Percentiles rank a stretch among this genome's conserved stretches.
Evolutionary conservation across 2,888 invertebrate species (phyloP).

Genomic region (Watsonalla binaria): DNA sequence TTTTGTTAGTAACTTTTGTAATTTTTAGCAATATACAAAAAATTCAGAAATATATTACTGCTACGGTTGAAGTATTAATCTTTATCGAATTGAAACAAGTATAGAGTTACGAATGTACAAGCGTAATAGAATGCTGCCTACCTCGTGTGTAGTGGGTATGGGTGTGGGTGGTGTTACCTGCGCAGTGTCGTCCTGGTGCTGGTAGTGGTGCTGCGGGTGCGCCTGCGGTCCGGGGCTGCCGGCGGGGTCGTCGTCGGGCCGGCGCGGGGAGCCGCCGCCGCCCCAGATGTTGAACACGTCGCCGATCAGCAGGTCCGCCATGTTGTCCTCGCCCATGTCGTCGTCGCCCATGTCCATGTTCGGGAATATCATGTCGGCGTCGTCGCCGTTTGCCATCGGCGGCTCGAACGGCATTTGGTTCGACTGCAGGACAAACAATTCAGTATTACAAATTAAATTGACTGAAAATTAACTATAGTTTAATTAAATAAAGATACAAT

Average conservation of each 20-base stretch:
- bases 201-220: conserved; percentile 32
- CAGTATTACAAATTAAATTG: background rate
- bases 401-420: conserved; percentile 69
- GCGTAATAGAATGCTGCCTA: too few relatives aligned
- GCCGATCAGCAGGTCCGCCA: conserved; percentile 80
- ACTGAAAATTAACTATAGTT: too few relatives aligned
- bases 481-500: background rate
- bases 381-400: conserved; percentile 68
- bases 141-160: too few relatives aligned
- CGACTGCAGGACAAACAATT: conserved; percentile 34
- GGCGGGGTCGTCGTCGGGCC: conserved; percentile 32
- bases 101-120: too few relatives aligned
- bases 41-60: too few relatives aligned
- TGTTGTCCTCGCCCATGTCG: conserved; percentile 82
- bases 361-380: conserved; percentile 68
- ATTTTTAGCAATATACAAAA: too few relatives aligned
- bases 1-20: too few relatives aligned
- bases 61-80: too few relatives aligned
- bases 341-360: conserved; percentile 68
- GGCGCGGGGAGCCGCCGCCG: conserved; percentile 36
- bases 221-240: conserved; percentile 36
- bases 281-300: conserved; percentile 85
- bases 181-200: conserved; percentile 39
- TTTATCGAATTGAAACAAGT: too few relatives aligned
- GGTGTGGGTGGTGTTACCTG: conserved; percentile 9